Base-by-base conservation (phyloP, 2,113 vertebrate species). In the Accipiter cooperii region DNA sequence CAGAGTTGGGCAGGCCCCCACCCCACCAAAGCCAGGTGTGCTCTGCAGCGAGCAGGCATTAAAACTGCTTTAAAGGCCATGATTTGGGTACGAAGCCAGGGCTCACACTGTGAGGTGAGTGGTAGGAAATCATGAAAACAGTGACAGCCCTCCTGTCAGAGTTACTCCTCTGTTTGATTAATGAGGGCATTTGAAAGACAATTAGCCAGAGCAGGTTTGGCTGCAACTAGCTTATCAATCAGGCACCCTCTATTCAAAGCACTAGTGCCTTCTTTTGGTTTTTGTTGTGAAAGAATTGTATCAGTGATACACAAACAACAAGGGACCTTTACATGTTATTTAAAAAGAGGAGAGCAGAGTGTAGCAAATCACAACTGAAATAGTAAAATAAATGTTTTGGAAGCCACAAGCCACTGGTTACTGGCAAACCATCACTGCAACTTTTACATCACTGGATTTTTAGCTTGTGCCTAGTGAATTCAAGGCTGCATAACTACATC, bases 121-220 rank as follows among this genome's bases (percentile, higher is more conserved):
- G 94, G 91, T 91, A 97, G 97, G 96, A 98, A 98, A 97, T 97
- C 96, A 96, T 92, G 95, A 95, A 95, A 96, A 94, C 96, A 78
- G 93, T 99, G 99, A 99, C 99, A 99, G 98, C 91, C 97, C 96
- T 98, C 97, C 98, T 98, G 97, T 98, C 98, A 98, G 95, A 96
- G 76, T 95, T 97, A 84, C 97, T 98, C 96, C 95, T 97, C 77
- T 95, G 97, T 98, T 98, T 99, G 99, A 99, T 99, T 99, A 99
- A 99, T 99, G 99, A 99, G 99, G 99, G 98, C 98, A 98, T 99
- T 99, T 99, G 99, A 99, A 99, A 99, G 99, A 99, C 99, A 99
- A 99, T 99, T 99, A 99, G 98, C 98, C 95, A 98, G 98, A 99
- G 98, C 99, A 99, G 98, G 98, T 99, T 99, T 98, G 98, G 98